Conservation (phyloP, 2,113 vertebrate species). For the Notiomystis cincta region DNA sequence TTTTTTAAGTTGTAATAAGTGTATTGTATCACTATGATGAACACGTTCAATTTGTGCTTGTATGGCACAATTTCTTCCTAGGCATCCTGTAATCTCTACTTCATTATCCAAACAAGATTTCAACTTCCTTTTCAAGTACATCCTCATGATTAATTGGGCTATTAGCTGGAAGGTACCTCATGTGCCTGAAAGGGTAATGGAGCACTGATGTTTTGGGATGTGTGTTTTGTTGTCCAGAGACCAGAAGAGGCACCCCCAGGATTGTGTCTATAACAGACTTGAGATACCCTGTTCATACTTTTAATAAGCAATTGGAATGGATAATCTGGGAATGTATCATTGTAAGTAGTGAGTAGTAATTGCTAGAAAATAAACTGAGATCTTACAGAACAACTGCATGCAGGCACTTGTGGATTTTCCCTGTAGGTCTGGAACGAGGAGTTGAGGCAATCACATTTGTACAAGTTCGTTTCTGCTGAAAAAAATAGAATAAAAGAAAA, state of each 20-base stretch:
- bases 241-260: constrained; percentile 15
- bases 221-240: constrained; percentile 10
- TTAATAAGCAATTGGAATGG: constrained; percentile 24
- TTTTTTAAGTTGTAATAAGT: background rate
- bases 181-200: constrained; percentile 23
- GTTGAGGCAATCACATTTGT: background rate
- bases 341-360: constrained; percentile 3
- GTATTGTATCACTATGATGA: constrained; percentile 9
- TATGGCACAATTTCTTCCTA: constrained; percentile 26
- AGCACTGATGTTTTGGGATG: constrained; percentile 21
- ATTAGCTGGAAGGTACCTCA: constrained; percentile 58
- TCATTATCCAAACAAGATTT: constrained; percentile 61
- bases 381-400: background rate
- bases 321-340: background rate
- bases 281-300: background rate
- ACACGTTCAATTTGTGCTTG: constrained; percentile 15
- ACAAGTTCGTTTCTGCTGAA: background rate
- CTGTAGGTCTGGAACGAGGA: background rate
- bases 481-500: background rate
- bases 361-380: constrained; percentile 32
- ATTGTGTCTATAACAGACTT: background rate
- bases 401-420: background rate
- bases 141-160: constrained; percentile 65
- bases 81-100: constrained; percentile 51
- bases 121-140: constrained; percentile 48